Evolutionary conservation across 2,888 invertebrate genomes (phyloP).

Genomic region (Drosophila nr. fundita): DNA sequence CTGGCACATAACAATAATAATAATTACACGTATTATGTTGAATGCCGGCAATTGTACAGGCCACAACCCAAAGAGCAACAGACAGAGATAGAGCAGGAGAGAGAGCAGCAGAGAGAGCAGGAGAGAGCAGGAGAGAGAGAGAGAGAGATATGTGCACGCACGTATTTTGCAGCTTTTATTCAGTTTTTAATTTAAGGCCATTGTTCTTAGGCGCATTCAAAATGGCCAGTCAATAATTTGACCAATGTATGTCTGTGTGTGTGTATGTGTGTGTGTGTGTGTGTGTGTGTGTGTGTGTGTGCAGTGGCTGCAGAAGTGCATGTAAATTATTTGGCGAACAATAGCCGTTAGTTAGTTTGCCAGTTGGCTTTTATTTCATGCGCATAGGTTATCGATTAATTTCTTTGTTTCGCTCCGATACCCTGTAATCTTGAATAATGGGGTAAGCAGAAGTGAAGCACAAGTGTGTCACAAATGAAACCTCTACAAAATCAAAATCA

Average conservation of each 20-base stretch:
- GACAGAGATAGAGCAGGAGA: neutral
- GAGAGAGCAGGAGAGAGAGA: conserved; percentile 17
- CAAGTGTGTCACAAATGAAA: neutral
- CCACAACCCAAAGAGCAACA: conserved; percentile 4
- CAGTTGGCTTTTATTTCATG: conserved; percentile 9
- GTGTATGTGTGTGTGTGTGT: neutral
- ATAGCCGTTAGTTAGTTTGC: conserved; percentile 76
- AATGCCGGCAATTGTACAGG: conserved; percentile 56
- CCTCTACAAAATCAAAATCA: neutral
- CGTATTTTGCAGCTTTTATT: conserved; percentile 68
- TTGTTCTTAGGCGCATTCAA: conserved; percentile 69
- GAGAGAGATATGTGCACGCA: conserved; percentile 17
- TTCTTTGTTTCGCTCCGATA: neutral
- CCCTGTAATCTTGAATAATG: neutral
- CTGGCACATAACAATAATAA: conserved; percentile 72
- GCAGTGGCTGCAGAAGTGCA: conserved; percentile 23
- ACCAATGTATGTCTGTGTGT: neutral
- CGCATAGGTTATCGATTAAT: conserved; percentile 11
- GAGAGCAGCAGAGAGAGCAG: neutral
- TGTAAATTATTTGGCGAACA: conserved; percentile 67
- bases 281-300: neutral
- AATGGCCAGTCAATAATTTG: conserved; percentile 48
- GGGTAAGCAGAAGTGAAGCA: neutral
- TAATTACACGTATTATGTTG: conserved; percentile 78
- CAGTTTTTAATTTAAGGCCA: conserved; percentile 76